Evolutionary conservation across 2,113 vertebrate genomes (phyloP), one percentile per base, ranked within the genome.

Genomic region (Dissostichus mawsoni): DNA sequence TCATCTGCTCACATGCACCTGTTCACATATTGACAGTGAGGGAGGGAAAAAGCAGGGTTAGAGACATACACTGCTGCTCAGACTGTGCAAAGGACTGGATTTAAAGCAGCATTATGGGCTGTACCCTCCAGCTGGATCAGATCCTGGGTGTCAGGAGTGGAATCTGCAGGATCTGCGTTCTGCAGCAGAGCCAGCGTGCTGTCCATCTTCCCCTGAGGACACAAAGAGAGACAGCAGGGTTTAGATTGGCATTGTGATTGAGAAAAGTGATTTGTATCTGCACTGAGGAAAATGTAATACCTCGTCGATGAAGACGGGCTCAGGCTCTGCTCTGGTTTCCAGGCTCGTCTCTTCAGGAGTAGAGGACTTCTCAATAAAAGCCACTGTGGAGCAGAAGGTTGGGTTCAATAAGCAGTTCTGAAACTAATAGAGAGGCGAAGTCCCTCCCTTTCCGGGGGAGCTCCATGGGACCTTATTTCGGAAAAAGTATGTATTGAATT

Each of bases 1-100:
- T 96, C 98, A 99, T 99, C 89, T 98, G 97, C 71, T 97, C 97
- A 87, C 98, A 99, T n/a, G 96, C 90, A 91, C 94, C 98, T 99
- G 93, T 92, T 92, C 89, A 82, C 25, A 89, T n/a, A 52, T 41
- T 20, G 4, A 67, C 25, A 76, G 7, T 41, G 7, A 41, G 36
- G 36, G 36, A 8, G 36, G 36, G 36, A 74, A 16, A 65, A 1
- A 25, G 36, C 5, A 62, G 36, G 58, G 57, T 67, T 4, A 64
- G 48, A 55, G n/a, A 56, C 23, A 4, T 58, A 44, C 18, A 59
- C 8, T 11, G 14, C 3, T 1, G 23, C 29, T 71, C 50, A 61
- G 66, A 56, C 57, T 0, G 29, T 25, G 53, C 53, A 62, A 70
- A 75, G 67, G 6, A 41, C 36, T 8, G 20, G 61, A 69, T 78